Evolutionary conservation across 2,797 vertebrate species (phyloP), one percentile per base, ranked within the genome.

Genomic region (Allobates femoralis): DNA sequence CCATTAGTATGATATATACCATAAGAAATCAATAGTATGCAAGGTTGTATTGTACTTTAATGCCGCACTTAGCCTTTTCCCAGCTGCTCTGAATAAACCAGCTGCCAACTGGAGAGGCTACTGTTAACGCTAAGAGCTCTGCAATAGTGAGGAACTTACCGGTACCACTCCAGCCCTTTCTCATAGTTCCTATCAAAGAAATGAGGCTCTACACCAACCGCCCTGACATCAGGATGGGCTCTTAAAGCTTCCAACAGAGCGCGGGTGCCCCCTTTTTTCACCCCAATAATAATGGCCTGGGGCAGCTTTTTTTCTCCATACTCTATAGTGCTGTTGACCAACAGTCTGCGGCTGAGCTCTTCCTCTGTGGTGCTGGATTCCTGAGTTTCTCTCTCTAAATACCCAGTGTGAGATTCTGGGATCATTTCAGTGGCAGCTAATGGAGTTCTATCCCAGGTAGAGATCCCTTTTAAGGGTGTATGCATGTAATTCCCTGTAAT

Each of bases 161-260:
- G 96, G 97, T 99, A 99, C 98, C 98, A 99, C 90, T 98, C 97
- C 93, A 99, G 93, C 79, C 98, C 98, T 89, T 94, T 96, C 79
- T 98, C 96, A 93, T 99, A 99, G 96, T 99, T 96, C 93, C 98
- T 96, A 92, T 99, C 98, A 94, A 99, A 99, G 95, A 99, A 99
- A 92, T 99, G 98, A 8, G 98, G 98, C 93, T 99, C 98, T 16
- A 97, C 97, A 3, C 98, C 98, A 80, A 99, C 97, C 6, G 98
- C 98, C 90, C 98, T 96, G 89, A 99, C 97, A 92, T 98, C 98
- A 83, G 98, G 98, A 90, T 99, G 98, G 50, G 97, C 97, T 87
- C 98, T 94, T 89, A 99, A 95, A 30, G 97, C 97, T 93, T 99
- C 98, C 76, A 99, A 95, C 90, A 99, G 94, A 86, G 98, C 98